A percentile compares a stretch with the other conserved stretches of the same genome.
phyloP scores from a whole-genome alignment of 2,888 invertebrate genomes.

The Lasiommata megera region DNA sequence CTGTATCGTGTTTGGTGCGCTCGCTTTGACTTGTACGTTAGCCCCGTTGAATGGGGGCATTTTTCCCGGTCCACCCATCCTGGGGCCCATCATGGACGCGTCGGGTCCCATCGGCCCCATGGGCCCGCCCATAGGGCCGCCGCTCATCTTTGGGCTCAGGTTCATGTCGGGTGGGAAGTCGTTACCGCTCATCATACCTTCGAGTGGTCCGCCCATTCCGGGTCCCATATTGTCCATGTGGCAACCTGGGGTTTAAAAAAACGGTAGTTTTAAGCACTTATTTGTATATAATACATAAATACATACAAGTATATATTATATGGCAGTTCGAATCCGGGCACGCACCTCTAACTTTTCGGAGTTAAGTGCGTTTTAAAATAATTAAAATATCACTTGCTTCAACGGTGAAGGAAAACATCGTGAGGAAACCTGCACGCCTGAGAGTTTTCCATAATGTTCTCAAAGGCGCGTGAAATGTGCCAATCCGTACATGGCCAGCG shows the following conservation, averaged over 20 bases:
- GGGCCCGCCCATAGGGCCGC: conserved; percentile 76
- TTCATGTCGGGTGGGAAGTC: conserved; percentile 79
- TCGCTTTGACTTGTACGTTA: conserved; percentile 96
- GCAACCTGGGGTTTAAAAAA: conserved; percentile 55
- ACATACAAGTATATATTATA: background rate
- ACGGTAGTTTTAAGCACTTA: background rate
- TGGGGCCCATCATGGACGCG: conserved; percentile 85
- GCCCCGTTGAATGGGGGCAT: conserved; percentile 82
- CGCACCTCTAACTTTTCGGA: too few relatives aligned
- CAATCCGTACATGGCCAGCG: too few relatives aligned
- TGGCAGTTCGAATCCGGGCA: too few relatives aligned
- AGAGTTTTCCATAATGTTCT: too few relatives aligned
- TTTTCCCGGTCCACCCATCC: conserved; percentile 80
- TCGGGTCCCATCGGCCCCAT: conserved; percentile 77
- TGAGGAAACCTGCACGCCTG: too few relatives aligned
- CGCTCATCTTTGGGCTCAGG: conserved; percentile 85
- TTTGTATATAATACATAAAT: too few relatives aligned
- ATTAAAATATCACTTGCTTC: too few relatives aligned
- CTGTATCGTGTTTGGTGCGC: conserved; percentile 98
- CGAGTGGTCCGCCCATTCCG: conserved; percentile 78
- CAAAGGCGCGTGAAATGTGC: too few relatives aligned
- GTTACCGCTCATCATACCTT: conserved; percentile 76
- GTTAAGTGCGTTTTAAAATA: too few relatives aligned
- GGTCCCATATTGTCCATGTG: conserved; percentile 78
- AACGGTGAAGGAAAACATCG: too few relatives aligned